Conservation (phyloP, 2,113 vertebrate species). For the Sisor rabdophorus region DNA sequence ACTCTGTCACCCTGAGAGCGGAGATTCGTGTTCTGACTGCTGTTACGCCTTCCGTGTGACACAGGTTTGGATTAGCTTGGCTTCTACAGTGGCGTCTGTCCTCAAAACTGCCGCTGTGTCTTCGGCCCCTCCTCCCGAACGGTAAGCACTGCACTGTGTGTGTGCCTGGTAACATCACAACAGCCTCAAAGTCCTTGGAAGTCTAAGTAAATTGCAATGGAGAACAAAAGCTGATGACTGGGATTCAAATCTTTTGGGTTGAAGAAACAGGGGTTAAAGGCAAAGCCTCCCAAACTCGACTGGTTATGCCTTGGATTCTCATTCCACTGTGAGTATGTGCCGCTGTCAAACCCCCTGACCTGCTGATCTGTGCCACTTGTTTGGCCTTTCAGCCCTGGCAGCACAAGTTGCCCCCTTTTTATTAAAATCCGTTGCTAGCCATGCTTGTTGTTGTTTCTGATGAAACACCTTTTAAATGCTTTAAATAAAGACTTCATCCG, state of each 20-base stretch:
- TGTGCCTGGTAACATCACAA: conserved; percentile 30
- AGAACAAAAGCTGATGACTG: not conserved
- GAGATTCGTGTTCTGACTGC: conserved; percentile 72
- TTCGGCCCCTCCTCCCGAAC: conserved; percentile 39
- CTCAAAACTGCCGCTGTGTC: conserved; percentile 82
- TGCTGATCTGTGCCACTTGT: conserved; percentile 4
- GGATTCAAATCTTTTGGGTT: conserved; percentile 14
- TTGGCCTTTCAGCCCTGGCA: conserved; percentile 17
- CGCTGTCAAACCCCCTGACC: conserved; percentile 20
- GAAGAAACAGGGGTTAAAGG: conserved; percentile 8
- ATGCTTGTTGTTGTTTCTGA: not conserved
- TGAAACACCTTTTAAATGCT: conserved; percentile 7
- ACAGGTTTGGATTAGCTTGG: conserved; percentile 90
- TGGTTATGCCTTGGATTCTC: conserved; percentile 10
- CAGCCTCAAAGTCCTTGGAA: conserved; percentile 34
- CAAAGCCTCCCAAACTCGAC: not conserved
- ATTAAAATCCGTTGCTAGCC: not conserved
- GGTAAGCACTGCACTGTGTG: conserved; percentile 40
- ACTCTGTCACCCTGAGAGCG: conserved; percentile 50
- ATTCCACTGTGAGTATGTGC: conserved; percentile 25
- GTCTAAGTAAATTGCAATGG: conserved; percentile 21
- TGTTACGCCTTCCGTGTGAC: conserved; percentile 91
- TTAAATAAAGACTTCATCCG: conserved; percentile 16
- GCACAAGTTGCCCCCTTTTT: not conserved
- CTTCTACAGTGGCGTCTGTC: conserved; percentile 85